Evolutionary conservation across 1,140 invertebrate species (phyloP), one percentile per base, ranked within the genome.

Genomic region (Diorhabda sublineata): DNA sequence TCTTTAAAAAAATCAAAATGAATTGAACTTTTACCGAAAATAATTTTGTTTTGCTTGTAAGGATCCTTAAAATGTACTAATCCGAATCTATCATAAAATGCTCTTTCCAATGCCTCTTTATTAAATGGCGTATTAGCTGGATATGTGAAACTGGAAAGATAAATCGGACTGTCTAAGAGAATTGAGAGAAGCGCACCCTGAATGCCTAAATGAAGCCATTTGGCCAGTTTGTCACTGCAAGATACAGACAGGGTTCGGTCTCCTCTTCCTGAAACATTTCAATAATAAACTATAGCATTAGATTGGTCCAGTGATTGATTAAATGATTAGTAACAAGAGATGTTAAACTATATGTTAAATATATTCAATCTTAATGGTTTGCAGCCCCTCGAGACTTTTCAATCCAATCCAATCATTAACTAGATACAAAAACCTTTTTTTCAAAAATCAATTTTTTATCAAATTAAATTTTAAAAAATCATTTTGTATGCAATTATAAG

Each of bases 141-240:
- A 78, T 97, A 87, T 61, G 89, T 88, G 63, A 95, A 85, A 45
- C 87, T 86, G 60, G 83, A 79, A 3, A 98, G 83, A 79, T 88
- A 89, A 74, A 97, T 87, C 26, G 90, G 87, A 69, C 86, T 76
- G 2, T 79, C 66, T 62, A 97, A 81, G 41, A 97, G 81, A 57
- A 88, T 77, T 71, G 88, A 88, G 60, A 97, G 78, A 42, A 97
- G 80, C 5, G 91, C 87, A 56, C 96, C 96, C 81, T 93, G 90
- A 56, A 95, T 77, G 2, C 95, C 95, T 58, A 95, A 74, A 69
- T 92, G 82, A 79, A 91, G 90, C 96, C 96, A 98, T 69, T 90
- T 89, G 5, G 93, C 88, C 2, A 98, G 83, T 85, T 98, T 98
- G 82, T 98, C 96, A 81, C 94, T 97, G 81, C 96, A 98, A 2